Evolutionary conservation across 2,888 invertebrate genomes (phyloP).

Genomic region (Caenorhabditis parvicauda): DNA sequence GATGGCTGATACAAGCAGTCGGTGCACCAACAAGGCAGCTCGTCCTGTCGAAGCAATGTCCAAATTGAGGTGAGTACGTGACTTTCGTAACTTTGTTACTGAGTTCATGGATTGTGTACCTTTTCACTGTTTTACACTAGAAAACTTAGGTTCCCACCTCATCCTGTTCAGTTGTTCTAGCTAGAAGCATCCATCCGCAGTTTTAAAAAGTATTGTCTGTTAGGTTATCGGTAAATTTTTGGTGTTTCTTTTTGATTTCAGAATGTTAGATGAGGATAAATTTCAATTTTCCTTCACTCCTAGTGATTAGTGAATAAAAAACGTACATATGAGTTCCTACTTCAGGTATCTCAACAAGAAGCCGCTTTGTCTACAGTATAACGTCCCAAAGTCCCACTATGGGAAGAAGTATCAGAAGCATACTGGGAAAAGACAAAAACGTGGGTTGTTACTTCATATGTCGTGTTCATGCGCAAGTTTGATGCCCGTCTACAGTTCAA

Average conservation of each 20-base stretch:
- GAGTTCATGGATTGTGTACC: too few species aligned
- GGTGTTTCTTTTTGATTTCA: not conserved
- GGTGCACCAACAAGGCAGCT: conserved; percentile 4
- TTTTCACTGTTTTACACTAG: too few species aligned
- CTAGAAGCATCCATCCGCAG: too few species aligned
- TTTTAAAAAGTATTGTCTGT: too few species aligned
- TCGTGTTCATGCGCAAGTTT: too few species aligned
- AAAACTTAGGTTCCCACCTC: too few species aligned
- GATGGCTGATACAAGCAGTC: not conserved
- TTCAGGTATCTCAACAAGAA: conserved; percentile 48
- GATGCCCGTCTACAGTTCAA: too few species aligned
- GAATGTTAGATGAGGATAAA: not conserved
- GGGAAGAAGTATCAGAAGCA: conserved; percentile 10
- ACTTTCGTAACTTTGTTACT: too few species aligned
- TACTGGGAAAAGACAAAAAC: conserved; percentile 27
- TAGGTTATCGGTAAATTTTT: not conserved
- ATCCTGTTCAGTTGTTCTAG: too few species aligned
- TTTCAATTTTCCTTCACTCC: not conserved
- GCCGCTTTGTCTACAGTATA: conserved; percentile 52
- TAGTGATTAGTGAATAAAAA: not conserved
- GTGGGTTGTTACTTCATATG: conserved; percentile 12
- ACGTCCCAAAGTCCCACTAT: conserved; percentile 24
- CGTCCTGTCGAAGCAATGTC: conserved; percentile 30
- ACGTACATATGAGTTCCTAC: too few species aligned
- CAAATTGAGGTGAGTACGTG: conserved; percentile 22